A percentile compares a stretch with the other conserved stretches of the same genome.
These are phyloP conservation scores for Julus scanicus DNA, from an alignment of 2,888 invertebrate species.

Conservation along the genomic window DNA sequence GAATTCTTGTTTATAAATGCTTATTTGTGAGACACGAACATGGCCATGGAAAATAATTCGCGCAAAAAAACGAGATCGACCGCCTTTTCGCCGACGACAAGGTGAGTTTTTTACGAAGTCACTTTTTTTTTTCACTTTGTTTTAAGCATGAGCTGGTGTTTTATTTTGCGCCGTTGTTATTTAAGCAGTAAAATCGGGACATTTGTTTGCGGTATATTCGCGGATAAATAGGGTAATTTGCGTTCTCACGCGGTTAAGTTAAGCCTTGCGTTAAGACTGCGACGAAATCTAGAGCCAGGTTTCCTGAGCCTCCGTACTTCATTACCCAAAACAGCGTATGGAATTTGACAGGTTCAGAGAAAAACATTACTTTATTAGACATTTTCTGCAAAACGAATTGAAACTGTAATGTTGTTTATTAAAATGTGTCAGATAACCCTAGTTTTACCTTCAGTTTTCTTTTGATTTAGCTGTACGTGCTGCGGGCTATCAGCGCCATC, in stretches of 20 bases:
- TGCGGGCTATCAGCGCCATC: neutral
- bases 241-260: neutral
- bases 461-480: neutral
- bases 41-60: conserved; percentile 2
- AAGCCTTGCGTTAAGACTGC: neutral
- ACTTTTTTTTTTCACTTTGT: neutral
- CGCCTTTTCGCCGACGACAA: conserved; percentile 38
- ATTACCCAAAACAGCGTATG: neutral
- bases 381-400: neutral
- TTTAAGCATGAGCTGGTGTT: neutral
- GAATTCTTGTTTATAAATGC: neutral
- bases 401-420: neutral
- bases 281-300: neutral
- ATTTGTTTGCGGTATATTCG: neutral
- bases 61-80: neutral
- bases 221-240: neutral
- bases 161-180: neutral
- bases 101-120: neutral
- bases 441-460: neutral
- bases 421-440: neutral
- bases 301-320: neutral
- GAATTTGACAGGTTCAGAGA: neutral
- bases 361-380: neutral
- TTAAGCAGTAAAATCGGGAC: neutral
- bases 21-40: neutral